phyloP scores from a whole-genome alignment of 2,113 vertebrate species.

The Elachura formosa region DNA sequence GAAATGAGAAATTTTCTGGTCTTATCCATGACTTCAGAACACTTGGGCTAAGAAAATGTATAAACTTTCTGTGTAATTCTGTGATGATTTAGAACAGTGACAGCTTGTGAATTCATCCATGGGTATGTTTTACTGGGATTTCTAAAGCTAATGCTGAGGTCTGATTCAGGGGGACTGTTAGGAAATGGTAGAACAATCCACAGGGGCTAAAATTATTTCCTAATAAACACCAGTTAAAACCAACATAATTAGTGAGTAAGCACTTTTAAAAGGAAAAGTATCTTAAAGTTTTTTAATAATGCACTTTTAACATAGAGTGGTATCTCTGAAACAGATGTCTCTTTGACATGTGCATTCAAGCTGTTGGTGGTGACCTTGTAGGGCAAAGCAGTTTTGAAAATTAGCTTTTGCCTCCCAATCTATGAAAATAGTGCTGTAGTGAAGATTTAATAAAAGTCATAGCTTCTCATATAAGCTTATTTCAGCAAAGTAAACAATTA shows the following conservation, averaged over 20 bases:
- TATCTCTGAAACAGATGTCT: constrained; percentile 76
- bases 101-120: constrained; percentile 42
- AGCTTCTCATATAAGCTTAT: constrained; percentile 70
- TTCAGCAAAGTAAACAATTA: constrained; percentile 84
- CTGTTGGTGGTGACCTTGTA: constrained; percentile 77
- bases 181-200: constrained; percentile 45
- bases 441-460: constrained; percentile 75
- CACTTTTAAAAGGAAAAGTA: constrained; percentile 47
- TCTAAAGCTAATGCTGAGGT: constrained; percentile 52
- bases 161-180: constrained; percentile 19
- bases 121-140: neutral
- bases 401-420: constrained; percentile 74
- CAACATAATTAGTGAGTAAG: constrained; percentile 71
- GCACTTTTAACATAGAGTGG: constrained; percentile 62
- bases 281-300: constrained; percentile 69
- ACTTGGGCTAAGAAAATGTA: constrained; percentile 55
- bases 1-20: constrained; percentile 37
- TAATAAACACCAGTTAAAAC: constrained; percentile 62
- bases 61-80: constrained; percentile 58
- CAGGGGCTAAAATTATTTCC: constrained; percentile 31
- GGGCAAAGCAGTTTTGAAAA: constrained; percentile 75
- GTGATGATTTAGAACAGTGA: constrained; percentile 60
- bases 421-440: constrained; percentile 75
- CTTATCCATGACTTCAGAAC: constrained; percentile 38
- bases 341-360: constrained; percentile 76